Evolutionary conservation across 2,888 invertebrate genomes (phyloP).

Genomic region (Papilio gigon): DNA sequence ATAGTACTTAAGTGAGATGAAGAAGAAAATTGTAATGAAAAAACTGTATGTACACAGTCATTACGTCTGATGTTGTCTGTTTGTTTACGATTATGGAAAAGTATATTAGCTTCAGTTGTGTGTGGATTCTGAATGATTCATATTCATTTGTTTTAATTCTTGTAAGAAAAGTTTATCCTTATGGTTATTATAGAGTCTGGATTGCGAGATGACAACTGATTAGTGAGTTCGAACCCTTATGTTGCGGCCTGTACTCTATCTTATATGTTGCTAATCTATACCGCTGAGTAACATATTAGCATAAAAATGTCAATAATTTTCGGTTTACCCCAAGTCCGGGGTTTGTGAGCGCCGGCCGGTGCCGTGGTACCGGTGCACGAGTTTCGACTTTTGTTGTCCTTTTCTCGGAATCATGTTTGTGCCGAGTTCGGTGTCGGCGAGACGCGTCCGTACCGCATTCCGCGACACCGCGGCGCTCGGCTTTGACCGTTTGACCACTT

Average conservation of each 20-base stretch:
- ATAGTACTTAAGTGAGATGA: conserved; percentile 3
- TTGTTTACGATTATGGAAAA: not conserved
- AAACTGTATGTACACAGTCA: not conserved
- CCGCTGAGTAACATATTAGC: not conserved
- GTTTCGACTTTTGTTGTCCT: conserved; percentile 41
- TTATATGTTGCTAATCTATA: not conserved
- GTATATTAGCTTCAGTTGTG: not conserved
- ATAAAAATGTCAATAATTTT: conserved; percentile 20
- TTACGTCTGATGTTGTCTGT: not conserved
- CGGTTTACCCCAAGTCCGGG: conserved; percentile 35
- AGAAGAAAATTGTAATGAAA: not conserved
- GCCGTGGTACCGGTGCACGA: conserved; percentile 31
- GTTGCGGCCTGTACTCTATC: not conserved
- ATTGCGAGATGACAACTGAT: too few relatives aligned
- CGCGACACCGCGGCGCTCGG: conserved; percentile 71
- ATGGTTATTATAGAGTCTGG: too few relatives aligned
- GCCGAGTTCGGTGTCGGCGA: conserved; percentile 64
- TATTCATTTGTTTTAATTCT: not conserved
- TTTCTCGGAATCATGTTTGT: conserved; percentile 68
- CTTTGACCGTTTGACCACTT: conserved; percentile 66
- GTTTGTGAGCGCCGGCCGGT: conserved; percentile 19
- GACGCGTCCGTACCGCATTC: conserved; percentile 71
- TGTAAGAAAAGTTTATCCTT: too few relatives aligned
- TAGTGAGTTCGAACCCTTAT: not conserved
- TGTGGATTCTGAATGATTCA: not conserved